Base-by-base conservation (phyloP, 2,797 vertebrate species). In the Glyptemys insculpta region DNA sequence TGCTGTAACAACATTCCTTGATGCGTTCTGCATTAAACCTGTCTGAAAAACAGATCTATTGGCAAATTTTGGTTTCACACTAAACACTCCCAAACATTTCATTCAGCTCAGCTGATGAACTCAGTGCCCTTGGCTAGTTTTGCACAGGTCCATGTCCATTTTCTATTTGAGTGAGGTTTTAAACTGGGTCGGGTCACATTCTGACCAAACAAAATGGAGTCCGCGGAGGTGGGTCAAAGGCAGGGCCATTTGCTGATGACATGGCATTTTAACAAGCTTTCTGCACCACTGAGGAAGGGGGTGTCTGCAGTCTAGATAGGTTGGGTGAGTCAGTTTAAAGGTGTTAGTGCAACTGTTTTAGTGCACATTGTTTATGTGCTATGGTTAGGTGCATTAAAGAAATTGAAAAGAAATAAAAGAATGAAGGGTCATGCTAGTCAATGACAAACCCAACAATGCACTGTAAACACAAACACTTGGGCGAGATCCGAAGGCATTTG, bases 321-420 rank as follows among this genome's bases (percentile, higher is more conserved):
- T 11, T 27, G 0, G 1, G 62, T 0, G 59, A 11, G 9, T 68
- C n/a, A 37, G n/a, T 68, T 25, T 0, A 2, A 82, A 59, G 86
- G 52, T 12, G 54, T 2, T 0, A 5, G 19, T 79, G 41, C 0
- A 1, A 12, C 65, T 72, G 78, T 74, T 54, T 85, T 72, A 12
- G 86, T 53, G 0, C 1, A 76, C 12, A 0, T 54, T 52, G 81
- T 5, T 62, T n/a, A 0, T 5, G 76, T 3, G 6, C 34, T 10
- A 16, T 49, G 6, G 25, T 8, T 3, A 7, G 37, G 1, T 8
- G 8, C 37, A 3, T 12, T 68, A 16, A 2, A 68, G 81, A 72
- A 90, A 50, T 34, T 0, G 72, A 5, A 57, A 83, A 6, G 25
- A 57, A 29, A 44, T 18, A 21, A 9, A 90, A 15, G 12, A 57